Percentiles rank a stretch among this genome's conserved stretches.
Evolutionary conservation across 2,888 invertebrate genomes (phyloP).

Genomic region (Syrista parreyssii): DNA sequence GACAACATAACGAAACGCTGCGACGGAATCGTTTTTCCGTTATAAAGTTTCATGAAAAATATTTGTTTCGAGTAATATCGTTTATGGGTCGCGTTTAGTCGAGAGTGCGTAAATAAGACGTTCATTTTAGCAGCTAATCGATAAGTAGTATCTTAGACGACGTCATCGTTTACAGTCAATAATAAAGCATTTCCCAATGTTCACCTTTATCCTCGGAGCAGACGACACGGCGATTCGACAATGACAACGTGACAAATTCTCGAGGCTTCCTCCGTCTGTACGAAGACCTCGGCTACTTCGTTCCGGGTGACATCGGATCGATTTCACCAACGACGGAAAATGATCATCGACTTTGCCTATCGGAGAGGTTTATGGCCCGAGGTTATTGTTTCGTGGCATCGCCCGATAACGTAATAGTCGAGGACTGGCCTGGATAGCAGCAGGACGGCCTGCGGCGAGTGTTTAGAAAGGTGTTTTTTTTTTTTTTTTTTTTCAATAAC

Average conservation of each 20-base stretch:
- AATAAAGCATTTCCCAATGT: not conserved
- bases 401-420: constrained; percentile 26
- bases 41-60: not conserved
- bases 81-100: not conserved
- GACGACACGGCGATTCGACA: not conserved
- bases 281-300: not conserved
- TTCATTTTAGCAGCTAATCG: not conserved
- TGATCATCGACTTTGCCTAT: not conserved
- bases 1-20: not conserved
- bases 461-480: constrained; percentile 32
- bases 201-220: constrained; percentile 4
- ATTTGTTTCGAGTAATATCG: not conserved
- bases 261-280: not conserved
- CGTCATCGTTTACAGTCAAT: not conserved
- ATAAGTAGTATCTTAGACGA: not conserved
- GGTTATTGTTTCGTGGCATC: constrained; percentile 23
- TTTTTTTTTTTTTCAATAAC: not conserved
- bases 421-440: constrained; percentile 23
- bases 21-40: not conserved
- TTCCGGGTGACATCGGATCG: not conserved
- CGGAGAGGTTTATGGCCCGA: constrained; percentile 14
- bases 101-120: not conserved
- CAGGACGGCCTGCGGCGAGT: constrained; percentile 23
- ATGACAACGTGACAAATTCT: not conserved
- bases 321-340: not conserved